Conservation (phyloP, 2,797 vertebrate species). For the Sorex maritimensis region DNA sequence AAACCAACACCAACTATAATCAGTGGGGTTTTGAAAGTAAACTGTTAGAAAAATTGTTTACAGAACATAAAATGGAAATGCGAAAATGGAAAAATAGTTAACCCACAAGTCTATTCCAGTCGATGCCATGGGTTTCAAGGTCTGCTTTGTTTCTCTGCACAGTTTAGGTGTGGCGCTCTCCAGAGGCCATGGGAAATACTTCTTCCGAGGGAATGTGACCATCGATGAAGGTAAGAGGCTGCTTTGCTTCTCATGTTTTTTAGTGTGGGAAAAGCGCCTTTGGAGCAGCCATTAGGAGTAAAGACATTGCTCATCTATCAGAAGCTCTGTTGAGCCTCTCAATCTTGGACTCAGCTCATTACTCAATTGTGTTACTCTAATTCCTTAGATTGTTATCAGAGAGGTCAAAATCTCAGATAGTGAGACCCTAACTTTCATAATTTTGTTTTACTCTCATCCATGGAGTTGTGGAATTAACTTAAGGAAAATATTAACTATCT, state of each 20-base stretch:
- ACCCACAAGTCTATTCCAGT: constrained; percentile 80
- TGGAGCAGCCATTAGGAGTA: neutral
- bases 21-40: constrained; percentile 85
- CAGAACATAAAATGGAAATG: constrained; percentile 80
- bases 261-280: neutral
- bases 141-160: constrained; percentile 90
- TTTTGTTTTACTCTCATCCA: neutral
- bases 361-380: neutral
- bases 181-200: constrained; percentile 97
- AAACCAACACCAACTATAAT: constrained; percentile 83
- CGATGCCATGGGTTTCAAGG: constrained; percentile 86
- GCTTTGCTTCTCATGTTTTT: neutral
- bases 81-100: constrained; percentile 85
- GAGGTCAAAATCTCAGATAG: neutral
- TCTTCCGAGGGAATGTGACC: constrained; percentile 98
- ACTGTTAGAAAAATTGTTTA: constrained; percentile 82
- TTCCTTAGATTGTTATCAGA: neutral
- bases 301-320: neutral
- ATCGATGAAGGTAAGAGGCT: constrained; percentile 96
- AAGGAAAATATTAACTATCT: neutral
- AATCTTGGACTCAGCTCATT: neutral
- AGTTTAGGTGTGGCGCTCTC: constrained; percentile 99
- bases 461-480: neutral
- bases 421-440: neutral
- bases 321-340: neutral